A percentile compares a stretch with the other conserved stretches of the same genome.
Conservation (phyloP, 2,797 vertebrate genomes). For the Linurgus olivaceus region DNA sequence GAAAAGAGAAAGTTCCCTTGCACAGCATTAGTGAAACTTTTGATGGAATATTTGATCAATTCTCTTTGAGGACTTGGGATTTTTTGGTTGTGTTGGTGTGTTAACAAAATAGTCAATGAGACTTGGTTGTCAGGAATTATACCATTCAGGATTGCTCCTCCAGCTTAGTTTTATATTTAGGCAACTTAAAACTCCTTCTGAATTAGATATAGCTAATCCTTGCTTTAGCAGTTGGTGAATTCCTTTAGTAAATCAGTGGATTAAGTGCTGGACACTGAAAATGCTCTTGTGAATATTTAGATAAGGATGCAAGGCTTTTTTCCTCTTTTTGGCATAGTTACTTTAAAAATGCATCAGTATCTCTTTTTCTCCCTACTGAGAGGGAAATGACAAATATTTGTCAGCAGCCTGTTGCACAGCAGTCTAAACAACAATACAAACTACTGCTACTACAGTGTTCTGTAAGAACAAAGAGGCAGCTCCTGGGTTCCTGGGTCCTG, state of each 20-base stretch:
- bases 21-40: neutral
- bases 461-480: neutral
- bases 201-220: constrained; percentile 21
- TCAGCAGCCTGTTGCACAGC: neutral
- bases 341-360: neutral
- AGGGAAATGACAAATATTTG: neutral
- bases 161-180: constrained; percentile 13
- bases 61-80: rapidly evolving
- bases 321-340: neutral
- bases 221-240: constrained; percentile 6
- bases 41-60: rapidly evolving
- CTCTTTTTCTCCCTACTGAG: neutral
- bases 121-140: neutral
- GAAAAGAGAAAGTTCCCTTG: neutral
- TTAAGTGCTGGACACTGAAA: neutral
- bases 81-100: neutral
- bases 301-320: neutral
- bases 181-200: neutral
- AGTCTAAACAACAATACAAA: neutral
- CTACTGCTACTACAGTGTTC: neutral
- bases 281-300: neutral
- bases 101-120: neutral
- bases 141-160: neutral
- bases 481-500: neutral
- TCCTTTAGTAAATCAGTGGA: neutral